These are phyloP conservation scores for Mactra quadrangularis DNA, from an alignment of 1,140 invertebrate species.

Conservation along the genomic window DNA sequence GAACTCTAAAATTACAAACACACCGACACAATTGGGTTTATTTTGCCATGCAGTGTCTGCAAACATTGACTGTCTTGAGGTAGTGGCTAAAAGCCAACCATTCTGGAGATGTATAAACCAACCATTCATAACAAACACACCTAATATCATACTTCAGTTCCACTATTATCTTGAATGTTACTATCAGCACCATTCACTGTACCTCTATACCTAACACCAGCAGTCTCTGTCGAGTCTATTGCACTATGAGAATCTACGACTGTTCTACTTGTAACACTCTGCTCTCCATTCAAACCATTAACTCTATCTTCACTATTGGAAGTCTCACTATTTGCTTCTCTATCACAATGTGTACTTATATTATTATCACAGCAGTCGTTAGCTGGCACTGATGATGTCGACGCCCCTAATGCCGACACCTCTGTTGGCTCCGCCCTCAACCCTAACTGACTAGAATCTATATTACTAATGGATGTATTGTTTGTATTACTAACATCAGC, in stretches of 20 bases:
- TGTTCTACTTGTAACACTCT: too few species aligned
- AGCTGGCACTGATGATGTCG: constrained; percentile 17
- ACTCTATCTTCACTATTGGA: background rate
- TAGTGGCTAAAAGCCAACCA: too few species aligned
- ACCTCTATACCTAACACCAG: constrained; percentile 4
- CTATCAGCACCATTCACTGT: background rate
- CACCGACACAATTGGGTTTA: too few species aligned
- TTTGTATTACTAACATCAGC: background rate
- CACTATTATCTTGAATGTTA: background rate
- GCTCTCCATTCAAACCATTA: too few species aligned
- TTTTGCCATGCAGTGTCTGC: too few species aligned
- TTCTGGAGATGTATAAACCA: too few species aligned
- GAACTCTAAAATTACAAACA: too few species aligned
- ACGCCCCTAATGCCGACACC: constrained; percentile 6
- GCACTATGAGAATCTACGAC: constrained; percentile 18
- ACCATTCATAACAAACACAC: background rate
- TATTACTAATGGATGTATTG: background rate
- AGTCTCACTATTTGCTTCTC: background rate
- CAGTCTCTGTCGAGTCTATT: constrained; percentile 13
- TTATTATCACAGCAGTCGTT: constrained; percentile 1
- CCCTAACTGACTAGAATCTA: constrained; percentile 20
- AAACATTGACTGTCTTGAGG: too few species aligned
- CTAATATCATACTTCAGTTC: constrained; percentile 21
- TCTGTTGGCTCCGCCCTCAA: background rate
- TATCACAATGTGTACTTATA: background rate